These are phyloP conservation scores for Ceramica pisi DNA, from an alignment of 2,888 invertebrate species.

Conservation along the genomic window DNA sequence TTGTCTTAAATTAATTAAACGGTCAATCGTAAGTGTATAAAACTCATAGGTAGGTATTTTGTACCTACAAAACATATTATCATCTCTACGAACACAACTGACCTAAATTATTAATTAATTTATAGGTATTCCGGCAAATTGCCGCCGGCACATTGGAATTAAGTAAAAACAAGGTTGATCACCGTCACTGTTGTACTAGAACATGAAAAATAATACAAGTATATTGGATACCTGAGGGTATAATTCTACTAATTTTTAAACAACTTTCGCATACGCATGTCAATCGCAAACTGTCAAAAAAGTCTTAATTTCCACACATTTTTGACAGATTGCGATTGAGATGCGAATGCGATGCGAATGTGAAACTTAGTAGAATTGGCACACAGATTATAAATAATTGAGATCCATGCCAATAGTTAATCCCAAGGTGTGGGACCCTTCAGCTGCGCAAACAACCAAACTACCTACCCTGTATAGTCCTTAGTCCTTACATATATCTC, in stretches of 20 bases:
- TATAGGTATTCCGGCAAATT: conserved; percentile 48
- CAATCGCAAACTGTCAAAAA: too few relatives aligned
- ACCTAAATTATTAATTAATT: conserved; percentile 56
- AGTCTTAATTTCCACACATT: too few relatives aligned
- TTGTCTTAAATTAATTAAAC: too few relatives aligned
- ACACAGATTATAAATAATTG: too few relatives aligned
- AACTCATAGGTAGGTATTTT: too few relatives aligned
- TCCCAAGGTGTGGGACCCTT: conserved; percentile 27
- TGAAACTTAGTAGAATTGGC: too few relatives aligned
- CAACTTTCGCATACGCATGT: too few relatives aligned
- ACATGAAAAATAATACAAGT: conserved; percentile 20
- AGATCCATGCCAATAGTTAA: conserved; percentile 27
- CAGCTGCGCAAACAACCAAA: conserved; percentile 50
- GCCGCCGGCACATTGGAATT: conserved; percentile 52
- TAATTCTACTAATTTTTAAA: too few relatives aligned
- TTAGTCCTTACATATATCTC: conserved; percentile 52
- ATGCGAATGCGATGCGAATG: too few relatives aligned
- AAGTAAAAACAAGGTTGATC: conserved; percentile 58
- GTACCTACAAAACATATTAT: conserved; percentile 1
- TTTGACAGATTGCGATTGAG: too few relatives aligned
- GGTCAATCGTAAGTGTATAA: too few relatives aligned
- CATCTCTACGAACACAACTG: conserved; percentile 38
- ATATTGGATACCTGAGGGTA: too few relatives aligned
- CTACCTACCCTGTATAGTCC: conserved; percentile 28
- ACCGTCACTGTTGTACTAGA: conserved; percentile 33